Evolutionary conservation across 1,140 invertebrate species (phyloP).

Genomic region (Drosophila ohnishii): DNA sequence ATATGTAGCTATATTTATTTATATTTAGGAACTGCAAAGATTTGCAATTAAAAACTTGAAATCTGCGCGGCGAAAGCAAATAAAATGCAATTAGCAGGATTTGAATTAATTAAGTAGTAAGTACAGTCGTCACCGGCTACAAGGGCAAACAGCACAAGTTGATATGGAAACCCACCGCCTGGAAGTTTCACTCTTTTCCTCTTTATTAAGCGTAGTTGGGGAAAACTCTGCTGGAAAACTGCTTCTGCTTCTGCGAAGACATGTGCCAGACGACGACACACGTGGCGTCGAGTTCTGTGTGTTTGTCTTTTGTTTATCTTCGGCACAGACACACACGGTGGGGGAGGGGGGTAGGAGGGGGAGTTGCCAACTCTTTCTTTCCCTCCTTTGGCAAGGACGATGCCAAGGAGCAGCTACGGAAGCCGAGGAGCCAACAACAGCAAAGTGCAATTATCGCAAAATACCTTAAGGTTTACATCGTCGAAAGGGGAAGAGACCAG

Average conservation of each 20-base stretch:
- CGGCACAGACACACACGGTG: constrained; percentile 44
- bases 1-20: background rate
- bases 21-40: background rate
- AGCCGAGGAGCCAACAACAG: constrained; percentile 55
- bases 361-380: constrained; percentile 59
- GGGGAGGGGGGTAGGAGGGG: background rate
- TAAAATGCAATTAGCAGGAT: constrained; percentile 81
- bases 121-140: constrained; percentile 46
- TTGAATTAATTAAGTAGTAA: constrained; percentile 75
- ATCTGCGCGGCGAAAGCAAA: constrained; percentile 65
- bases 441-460: constrained; percentile 81
- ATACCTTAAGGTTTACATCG: constrained; percentile 82
- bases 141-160: constrained; percentile 7
- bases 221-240: background rate
- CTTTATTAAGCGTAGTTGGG: constrained; percentile 23
- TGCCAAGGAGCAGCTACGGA: constrained; percentile 12
- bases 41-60: constrained; percentile 75
- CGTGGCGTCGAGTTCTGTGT: constrained; percentile 14
- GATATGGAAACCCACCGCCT: constrained; percentile 32
- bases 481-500: constrained; percentile 21
- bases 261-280: constrained; percentile 61
- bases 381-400: constrained; percentile 17
- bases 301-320: constrained; percentile 76
- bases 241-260: constrained; percentile 43
- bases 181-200: background rate